Conservation (phyloP, 2,797 vertebrate species). For the Chelmon rostratus region DNA sequence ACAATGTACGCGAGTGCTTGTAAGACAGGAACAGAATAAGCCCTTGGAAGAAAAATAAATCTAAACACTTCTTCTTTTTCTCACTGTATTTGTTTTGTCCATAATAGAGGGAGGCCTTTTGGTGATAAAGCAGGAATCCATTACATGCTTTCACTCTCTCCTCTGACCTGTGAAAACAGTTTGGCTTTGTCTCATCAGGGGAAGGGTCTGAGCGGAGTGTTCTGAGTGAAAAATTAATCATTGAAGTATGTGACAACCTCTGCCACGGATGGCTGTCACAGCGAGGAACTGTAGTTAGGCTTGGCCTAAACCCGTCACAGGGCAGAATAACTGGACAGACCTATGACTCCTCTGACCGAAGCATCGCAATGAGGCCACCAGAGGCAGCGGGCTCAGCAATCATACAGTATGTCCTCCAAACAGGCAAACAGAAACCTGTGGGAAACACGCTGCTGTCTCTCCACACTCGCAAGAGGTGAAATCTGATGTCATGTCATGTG, state of each 20-base stretch:
- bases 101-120: conserved; percentile 54
- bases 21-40: background rate
- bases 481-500: conserved; percentile 1
- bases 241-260: conserved; percentile 61
- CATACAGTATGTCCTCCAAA: conserved; percentile 22
- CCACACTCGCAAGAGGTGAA: conserved; percentile 10
- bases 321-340: conserved; percentile 59
- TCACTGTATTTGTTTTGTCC: conserved; percentile 55
- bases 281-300: conserved; percentile 51
- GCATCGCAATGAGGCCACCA: conserved; percentile 31
- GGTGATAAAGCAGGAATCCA: conserved; percentile 65
- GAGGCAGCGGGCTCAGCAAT: conserved; percentile 40
- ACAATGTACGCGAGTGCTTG: background rate
- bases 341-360: conserved; percentile 46
- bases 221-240: conserved; percentile 63
- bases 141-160: conserved; percentile 56
- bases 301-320: conserved; percentile 27
- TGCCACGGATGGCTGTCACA: conserved; percentile 49
- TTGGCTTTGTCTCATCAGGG: conserved; percentile 58
- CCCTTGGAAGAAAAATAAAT: background rate
- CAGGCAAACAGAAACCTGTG: conserved; percentile 30
- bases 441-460: conserved; percentile 31
- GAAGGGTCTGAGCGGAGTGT: too few relatives aligned
- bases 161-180: conserved; percentile 73
- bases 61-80: conserved; percentile 10